Evolutionary conservation across 2,113 vertebrate species (phyloP).

Genomic region (Talpa occidentalis): DNA sequence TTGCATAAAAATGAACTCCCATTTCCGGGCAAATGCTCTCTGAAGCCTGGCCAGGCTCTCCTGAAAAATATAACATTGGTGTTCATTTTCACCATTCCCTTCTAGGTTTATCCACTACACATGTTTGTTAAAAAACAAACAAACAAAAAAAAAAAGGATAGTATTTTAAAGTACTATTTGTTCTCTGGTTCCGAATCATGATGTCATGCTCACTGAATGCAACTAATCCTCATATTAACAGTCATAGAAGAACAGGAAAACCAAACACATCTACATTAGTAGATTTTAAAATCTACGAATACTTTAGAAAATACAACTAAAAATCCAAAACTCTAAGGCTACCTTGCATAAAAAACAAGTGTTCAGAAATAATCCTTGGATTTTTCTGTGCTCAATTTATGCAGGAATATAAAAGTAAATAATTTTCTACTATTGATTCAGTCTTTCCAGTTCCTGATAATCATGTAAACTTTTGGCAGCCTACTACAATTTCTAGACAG

Average conservation of each 20-base stretch:
- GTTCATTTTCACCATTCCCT: neutral
- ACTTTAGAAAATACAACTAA: neutral
- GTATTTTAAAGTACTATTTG: neutral
- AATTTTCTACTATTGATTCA: neutral
- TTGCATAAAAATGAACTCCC: slow-evolving; percentile 99
- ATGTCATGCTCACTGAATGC: neutral
- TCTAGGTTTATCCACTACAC: neutral
- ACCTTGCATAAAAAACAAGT: neutral
- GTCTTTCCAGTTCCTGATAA: neutral
- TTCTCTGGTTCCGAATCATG: neutral
- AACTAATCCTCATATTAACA: neutral
- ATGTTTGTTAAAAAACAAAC: neutral
- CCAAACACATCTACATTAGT: too few species aligned
- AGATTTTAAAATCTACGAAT: neutral
- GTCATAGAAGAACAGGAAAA: neutral
- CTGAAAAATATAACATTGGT: slow-evolving; percentile 84
- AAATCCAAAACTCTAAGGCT: neutral
- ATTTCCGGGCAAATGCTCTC: slow-evolving; percentile 97
- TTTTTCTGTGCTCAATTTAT: neutral
- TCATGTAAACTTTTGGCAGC: neutral
- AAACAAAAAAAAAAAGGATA: neutral
- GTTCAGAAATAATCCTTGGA: neutral
- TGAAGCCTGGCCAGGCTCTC: slow-evolving; percentile 98
- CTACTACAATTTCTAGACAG: neutral
- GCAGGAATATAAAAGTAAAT: neutral